Conservation (phyloP, 2,888 invertebrate genomes). For the Drosophila niveifrons region DNA sequence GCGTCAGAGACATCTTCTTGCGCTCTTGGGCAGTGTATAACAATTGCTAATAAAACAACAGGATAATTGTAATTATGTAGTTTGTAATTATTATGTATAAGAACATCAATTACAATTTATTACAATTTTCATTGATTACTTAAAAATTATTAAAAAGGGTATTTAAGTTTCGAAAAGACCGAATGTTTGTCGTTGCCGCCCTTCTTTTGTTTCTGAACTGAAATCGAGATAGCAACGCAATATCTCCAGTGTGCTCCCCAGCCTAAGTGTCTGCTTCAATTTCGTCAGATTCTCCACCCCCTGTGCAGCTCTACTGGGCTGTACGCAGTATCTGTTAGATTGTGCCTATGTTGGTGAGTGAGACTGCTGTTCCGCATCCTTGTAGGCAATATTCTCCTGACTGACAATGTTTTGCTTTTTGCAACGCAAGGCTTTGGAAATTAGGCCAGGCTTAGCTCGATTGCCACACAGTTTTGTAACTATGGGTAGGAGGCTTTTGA, state of each 20-base stretch:
- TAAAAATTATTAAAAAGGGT: constrained; percentile 13
- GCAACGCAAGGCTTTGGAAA: constrained; percentile 55
- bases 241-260: constrained; percentile 50
- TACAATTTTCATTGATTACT: no score
- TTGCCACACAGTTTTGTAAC: constrained; percentile 50
- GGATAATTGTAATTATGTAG: neutral
- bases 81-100: no score
- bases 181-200: constrained; percentile 3
- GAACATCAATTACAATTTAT: neutral
- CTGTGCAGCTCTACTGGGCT: constrained; percentile 6
- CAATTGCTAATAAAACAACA: no score
- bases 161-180: constrained; percentile 1
- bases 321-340: constrained; percentile 30
- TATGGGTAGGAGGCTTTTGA: constrained; percentile 35
- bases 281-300: constrained; percentile 28
- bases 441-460: constrained; percentile 64
- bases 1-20: neutral
- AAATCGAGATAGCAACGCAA: constrained; percentile 66
- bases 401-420: constrained; percentile 50
- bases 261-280: constrained; percentile 45
- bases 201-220: constrained; percentile 51
- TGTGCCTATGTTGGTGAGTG: constrained; percentile 12
- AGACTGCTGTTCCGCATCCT: constrained; percentile 43
- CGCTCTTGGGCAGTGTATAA: constrained; percentile 12
- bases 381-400: constrained; percentile 41